A percentile compares a stretch with the other conserved stretches of the same genome.
These are phyloP conservation scores for Galbula dea DNA, from an alignment of 2,113 vertebrate species.

Conservation along the genomic window DNA sequence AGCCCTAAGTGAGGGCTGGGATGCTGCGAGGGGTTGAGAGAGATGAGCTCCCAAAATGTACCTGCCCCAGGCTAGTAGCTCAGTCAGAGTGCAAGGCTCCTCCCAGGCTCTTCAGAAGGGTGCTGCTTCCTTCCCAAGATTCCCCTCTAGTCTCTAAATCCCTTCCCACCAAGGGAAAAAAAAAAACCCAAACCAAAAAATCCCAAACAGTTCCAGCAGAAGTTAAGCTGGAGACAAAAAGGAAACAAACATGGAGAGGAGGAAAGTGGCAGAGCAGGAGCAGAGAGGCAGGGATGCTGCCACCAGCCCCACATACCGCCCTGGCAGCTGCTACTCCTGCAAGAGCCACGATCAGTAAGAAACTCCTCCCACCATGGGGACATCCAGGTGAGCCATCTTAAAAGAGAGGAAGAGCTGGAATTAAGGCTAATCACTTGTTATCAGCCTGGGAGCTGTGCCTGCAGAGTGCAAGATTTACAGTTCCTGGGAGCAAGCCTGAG, in stretches of 20 bases:
- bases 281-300: not conserved
- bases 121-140: not conserved
- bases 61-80: not conserved
- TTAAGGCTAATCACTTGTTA: conserved; percentile 25
- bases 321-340: not conserved
- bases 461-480: not conserved
- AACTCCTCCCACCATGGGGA: not conserved
- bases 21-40: not conserved
- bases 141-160: not conserved
- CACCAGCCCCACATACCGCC: rapidly evolving
- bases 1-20: not conserved
- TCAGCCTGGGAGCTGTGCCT: not conserved
- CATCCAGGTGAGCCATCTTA: not conserved
- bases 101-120: not conserved
- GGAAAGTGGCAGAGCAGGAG: not conserved
- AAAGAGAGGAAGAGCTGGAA: not conserved
- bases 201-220: not conserved
- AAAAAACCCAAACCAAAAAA: no score
- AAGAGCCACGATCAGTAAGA: not conserved
- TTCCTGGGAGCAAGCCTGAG: not conserved
- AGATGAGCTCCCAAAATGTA: not conserved
- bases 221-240: not conserved
- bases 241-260: not conserved
- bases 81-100: rapidly evolving
- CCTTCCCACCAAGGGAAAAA: not conserved